Evolutionary conservation across 2,888 invertebrate species (phyloP).

Genomic region (Chalcosyrphus nemorum): DNA sequence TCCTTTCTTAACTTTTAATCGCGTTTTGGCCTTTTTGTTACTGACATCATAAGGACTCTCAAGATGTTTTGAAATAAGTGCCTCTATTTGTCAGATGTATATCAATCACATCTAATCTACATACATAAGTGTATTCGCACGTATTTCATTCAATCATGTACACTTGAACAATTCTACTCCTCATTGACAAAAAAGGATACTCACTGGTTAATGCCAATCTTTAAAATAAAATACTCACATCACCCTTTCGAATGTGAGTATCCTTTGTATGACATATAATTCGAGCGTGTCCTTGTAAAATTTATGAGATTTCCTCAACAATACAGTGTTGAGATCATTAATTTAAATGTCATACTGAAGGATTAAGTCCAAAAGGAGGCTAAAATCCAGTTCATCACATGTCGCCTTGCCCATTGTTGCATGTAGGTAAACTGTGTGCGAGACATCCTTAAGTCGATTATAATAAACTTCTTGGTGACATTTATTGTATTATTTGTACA

Average conservation of each 20-base stretch:
- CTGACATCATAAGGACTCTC: neutral
- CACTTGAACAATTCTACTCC: neutral
- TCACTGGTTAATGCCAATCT: too few relatives aligned
- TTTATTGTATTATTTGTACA: constrained; percentile 56
- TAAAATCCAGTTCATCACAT: constrained; percentile 55
- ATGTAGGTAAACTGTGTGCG: constrained; percentile 18
- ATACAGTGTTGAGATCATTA: constrained; percentile 70
- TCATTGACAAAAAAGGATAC: neutral
- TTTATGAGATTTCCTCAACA: constrained; percentile 49
- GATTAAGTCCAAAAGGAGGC: constrained; percentile 30
- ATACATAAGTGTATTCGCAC: constrained; percentile 52
- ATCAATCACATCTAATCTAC: constrained; percentile 48
- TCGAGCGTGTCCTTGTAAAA: constrained; percentile 67
- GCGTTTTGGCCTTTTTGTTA: too few relatives aligned
- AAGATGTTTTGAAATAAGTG: neutral
- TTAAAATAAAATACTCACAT: neutral
- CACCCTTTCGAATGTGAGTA: constrained; percentile 10
- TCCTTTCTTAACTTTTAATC: too few relatives aligned
- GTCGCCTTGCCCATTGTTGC: constrained; percentile 1
- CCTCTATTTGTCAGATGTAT: neutral
- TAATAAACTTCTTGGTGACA: constrained; percentile 65
- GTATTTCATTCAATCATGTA: constrained; percentile 52
- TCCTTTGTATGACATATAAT: constrained; percentile 38
- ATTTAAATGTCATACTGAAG: constrained; percentile 65
- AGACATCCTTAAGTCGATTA: constrained; percentile 58